These are phyloP conservation scores for Nowickia ferox DNA, from an alignment of 2,888 invertebrate genomes.

Conservation along the genomic window DNA sequence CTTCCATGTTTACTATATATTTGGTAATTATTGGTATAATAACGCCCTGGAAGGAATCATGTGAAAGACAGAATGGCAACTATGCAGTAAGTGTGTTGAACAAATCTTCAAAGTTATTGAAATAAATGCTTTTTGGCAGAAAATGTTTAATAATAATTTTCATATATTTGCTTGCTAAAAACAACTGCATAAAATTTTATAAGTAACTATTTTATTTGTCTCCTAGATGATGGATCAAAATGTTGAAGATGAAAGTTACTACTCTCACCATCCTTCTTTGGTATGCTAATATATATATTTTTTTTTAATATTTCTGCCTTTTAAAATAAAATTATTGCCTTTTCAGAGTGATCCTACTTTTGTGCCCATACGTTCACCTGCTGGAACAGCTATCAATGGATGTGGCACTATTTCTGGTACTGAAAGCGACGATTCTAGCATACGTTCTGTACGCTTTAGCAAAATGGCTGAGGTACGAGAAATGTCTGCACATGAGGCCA, in stretches of 20 bases:
- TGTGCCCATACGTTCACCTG: conserved; percentile 92
- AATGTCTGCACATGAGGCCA: conserved; percentile 95
- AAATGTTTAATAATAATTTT: neutral
- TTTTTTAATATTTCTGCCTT: neutral
- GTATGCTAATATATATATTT: conserved; percentile 73
- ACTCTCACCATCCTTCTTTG: conserved; percentile 85
- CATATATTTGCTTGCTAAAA: neutral
- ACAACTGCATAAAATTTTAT: conserved; percentile 1
- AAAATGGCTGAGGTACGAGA: conserved; percentile 94
- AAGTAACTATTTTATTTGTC: conserved; percentile 75
- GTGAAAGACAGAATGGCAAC: conserved; percentile 86
- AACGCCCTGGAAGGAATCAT: conserved; percentile 95
- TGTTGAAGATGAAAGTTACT: conserved; percentile 91
- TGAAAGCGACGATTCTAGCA: conserved; percentile 93
- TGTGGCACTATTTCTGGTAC: conserved; percentile 86
- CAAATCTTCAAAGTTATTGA: neutral
- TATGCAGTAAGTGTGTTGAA: conserved; percentile 86
- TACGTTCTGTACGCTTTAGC: conserved; percentile 94
- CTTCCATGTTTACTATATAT: conserved; percentile 96
- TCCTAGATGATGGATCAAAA: conserved; percentile 89
- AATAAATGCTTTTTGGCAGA: neutral
- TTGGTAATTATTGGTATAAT: conserved; percentile 94
- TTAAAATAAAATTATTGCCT: neutral
- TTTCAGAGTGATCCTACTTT: conserved; percentile 94
- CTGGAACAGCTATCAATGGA: conserved; percentile 76